Base-by-base conservation (phyloP, 2,888 invertebrate species). In the Polydrusus pterygomalis region DNA sequence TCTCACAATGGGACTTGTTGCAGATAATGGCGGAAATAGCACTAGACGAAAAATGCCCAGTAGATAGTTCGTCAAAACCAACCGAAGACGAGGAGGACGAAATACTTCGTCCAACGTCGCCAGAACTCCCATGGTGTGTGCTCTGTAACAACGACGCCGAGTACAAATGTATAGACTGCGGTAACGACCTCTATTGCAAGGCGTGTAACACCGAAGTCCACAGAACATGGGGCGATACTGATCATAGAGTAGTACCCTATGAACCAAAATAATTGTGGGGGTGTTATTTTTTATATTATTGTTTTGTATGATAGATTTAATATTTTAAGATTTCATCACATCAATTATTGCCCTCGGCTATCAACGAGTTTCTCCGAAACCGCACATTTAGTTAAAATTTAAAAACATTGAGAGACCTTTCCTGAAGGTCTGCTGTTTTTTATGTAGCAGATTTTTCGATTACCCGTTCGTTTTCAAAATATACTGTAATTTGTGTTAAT, bases 81-180 rank as follows among this genome's bases (percentile, higher is more conserved):
- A 40, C 13, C n/a, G 69, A 62, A 43, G 38, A 76, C 63, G 51
- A 74, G 6, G 78, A 77, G 9, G 80, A 81, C 13, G 81, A 81
- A 18, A 80, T 79, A 1, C 71, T 74, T 15, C 74, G 78, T 20
- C 74, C 78, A 30, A 64, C 81, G 2, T 83, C 84, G 7, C 85
- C 86, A 1, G 94, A 95, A 83, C 88, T 95, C 58, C 94, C 94
- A 3, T 95, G 94, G 90, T 97, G 97, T 87, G 93, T 93, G 79
- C 93, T 96, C 80, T 97, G 97, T 85, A 95, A 96, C 86, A 93
- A 94, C 84, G 93, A 95, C 87, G 95, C 96, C 1, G 89, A 87
- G 9, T 88, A 92, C 78, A 89, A 93, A 64, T 97, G 97, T 84
- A 87, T 91, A 56, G 95, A 93, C 75, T 97, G 97, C 87, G 91